Conservation (phyloP, 2,113 vertebrate species). For the Leptobrachium leishanense region DNA sequence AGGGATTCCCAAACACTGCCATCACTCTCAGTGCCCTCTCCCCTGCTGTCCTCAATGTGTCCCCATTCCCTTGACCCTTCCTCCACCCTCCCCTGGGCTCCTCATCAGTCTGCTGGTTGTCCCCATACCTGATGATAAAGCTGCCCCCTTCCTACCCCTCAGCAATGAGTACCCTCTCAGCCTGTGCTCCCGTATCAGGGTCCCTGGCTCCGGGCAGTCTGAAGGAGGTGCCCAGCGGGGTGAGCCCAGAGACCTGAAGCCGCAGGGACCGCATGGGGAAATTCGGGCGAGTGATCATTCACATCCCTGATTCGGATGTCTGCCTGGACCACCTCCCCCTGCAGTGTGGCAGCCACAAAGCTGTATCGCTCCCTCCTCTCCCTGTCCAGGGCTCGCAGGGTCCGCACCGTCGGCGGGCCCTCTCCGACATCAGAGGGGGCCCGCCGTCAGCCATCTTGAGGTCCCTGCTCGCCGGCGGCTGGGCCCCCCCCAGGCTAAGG, state of each 20-base stretch:
- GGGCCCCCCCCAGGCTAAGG: no score
- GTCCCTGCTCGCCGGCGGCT: no score
- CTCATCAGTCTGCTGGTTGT: background rate
- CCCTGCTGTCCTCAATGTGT: background rate
- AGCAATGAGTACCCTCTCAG: conserved; percentile 78
- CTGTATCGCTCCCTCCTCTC: no score
- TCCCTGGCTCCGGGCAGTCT: conserved; percentile 63
- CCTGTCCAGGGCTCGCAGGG: conserved; percentile 61
- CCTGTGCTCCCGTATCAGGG: conserved; percentile 67
- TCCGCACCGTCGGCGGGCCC: conserved; percentile 71
- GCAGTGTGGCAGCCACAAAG: no score
- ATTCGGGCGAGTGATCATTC: conserved; percentile 67
- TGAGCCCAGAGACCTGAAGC: conserved; percentile 80
- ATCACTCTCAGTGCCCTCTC: no score
- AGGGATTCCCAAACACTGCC: background rate
- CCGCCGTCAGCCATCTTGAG: no score
- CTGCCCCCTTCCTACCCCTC: conserved; percentile 50
- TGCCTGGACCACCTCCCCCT: conserved; percentile 81
- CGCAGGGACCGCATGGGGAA: conserved; percentile 67
- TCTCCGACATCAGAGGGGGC: no score
- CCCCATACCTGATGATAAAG: conserved; percentile 36
- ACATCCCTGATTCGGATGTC: conserved; percentile 66
- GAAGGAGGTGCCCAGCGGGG: conserved; percentile 74
- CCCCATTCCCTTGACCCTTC: background rate
- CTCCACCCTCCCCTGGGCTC: background rate